phyloP scores from a whole-genome alignment of 2,888 invertebrate species.

The Junonia oenone region DNA sequence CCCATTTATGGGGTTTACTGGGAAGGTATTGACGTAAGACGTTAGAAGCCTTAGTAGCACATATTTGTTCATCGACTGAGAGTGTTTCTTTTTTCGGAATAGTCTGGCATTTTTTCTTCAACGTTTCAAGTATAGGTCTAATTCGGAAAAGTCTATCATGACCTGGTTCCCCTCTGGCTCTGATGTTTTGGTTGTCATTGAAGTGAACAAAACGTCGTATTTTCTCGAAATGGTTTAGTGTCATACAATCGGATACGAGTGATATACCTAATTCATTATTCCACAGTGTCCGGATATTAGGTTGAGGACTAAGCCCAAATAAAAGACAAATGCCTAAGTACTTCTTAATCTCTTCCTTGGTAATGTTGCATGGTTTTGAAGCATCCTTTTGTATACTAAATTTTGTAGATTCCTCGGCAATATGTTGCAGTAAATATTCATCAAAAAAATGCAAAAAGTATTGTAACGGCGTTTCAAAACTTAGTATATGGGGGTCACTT shows the following conservation, averaged over 20 bases:
- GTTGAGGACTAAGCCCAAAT: constrained; percentile 17
- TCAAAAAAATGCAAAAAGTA: constrained; percentile 24
- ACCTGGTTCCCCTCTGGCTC: background rate
- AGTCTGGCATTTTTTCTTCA: constrained; percentile 17
- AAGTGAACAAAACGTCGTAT: constrained; percentile 24
- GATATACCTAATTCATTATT: constrained; percentile 26
- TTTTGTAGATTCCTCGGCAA: no score
- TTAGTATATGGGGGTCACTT: background rate
- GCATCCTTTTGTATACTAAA: background rate
- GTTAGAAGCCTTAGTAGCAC: constrained; percentile 26
- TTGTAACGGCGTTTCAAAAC: constrained; percentile 20
- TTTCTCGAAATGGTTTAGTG: constrained; percentile 26
- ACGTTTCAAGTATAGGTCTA: constrained; percentile 15
- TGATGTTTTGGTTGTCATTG: constrained; percentile 19
- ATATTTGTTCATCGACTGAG: constrained; percentile 25
- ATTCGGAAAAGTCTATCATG: constrained; percentile 18
- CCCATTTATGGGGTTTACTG: constrained; percentile 28
- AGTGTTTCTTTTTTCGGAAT: constrained; percentile 16
- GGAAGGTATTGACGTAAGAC: constrained; percentile 25
- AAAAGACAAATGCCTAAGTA: constrained; percentile 20
- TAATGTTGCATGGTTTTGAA: background rate
- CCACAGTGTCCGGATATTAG: constrained; percentile 27
- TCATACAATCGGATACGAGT: constrained; percentile 22
- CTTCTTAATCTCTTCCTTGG: constrained; percentile 8
- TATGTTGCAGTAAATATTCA: constrained; percentile 19